A percentile compares a stretch with the other conserved stretches of the same genome.
phyloP scores from a whole-genome alignment of 1,140 invertebrate genomes.

The Heliconius nattereri region DNA sequence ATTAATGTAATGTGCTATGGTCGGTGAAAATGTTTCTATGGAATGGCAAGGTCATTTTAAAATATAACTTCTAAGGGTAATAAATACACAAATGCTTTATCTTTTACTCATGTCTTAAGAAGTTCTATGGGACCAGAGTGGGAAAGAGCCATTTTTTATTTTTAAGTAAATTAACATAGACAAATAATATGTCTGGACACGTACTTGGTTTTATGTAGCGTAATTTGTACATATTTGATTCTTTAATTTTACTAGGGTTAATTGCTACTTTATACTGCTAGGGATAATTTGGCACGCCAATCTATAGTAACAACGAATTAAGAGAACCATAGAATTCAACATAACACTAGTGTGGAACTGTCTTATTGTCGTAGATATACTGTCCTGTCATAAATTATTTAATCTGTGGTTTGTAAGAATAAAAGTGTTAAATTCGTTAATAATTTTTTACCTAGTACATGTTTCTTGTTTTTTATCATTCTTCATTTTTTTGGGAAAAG shows the following conservation, averaged over 20 bases:
- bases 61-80: neutral
- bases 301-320: too few relatives aligned
- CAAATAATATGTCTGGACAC: neutral
- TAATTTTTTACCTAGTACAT: too few relatives aligned
- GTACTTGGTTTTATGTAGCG: neutral
- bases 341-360: neutral
- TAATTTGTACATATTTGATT: too few relatives aligned
- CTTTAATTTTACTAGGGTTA: too few relatives aligned
- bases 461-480: neutral
- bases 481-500: neutral
- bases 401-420: neutral
- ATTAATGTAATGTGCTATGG: slow-evolving; percentile 16
- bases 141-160: neutral
- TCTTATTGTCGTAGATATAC: neutral
- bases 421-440: neutral
- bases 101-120: neutral
- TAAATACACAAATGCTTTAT: neutral
- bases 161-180: too few relatives aligned
- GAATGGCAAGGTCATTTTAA: neutral
- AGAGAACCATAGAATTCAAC: too few relatives aligned
- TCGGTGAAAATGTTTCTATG: slow-evolving; percentile 14
- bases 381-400: neutral
- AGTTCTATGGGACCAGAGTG: neutral
- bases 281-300: too few relatives aligned
- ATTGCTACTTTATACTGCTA: too few relatives aligned